Base-by-base conservation (phyloP, 2,888 invertebrate genomes). In the Rhogogaster chlorosoma region DNA sequence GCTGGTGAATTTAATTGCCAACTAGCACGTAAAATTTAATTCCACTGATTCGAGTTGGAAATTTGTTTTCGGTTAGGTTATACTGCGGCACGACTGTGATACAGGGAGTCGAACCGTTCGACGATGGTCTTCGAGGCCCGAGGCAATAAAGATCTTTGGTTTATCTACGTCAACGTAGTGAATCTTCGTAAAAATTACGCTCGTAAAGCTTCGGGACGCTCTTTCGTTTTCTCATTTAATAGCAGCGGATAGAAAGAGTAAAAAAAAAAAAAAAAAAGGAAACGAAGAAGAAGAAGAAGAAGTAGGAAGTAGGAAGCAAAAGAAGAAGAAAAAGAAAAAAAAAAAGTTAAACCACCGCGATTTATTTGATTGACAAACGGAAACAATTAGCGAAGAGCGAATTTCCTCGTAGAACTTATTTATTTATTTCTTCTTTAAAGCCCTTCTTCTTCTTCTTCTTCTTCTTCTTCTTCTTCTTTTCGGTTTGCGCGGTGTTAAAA, bases 61-160 rank as follows among this genome's bases (percentile, higher is more conserved):
- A 22, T 73, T 73, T 42, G 73, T 73, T 73, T 42, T 73, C 73
- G 73, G 22, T 42, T 73, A 36, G n/a, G 7, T n/a, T 22, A 57
- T 32, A 67, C 7, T 32, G 26, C 9, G 32, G 18, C n/a, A n/a
- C 53, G 36, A 36, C 9, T 32, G 36, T 45, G 15, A 45, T 45
- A 45, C 32, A 29, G n/a, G 70, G 70, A 36, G 36, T 32, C 32
- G 36, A 38, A 53, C 53, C 45, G 29, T 18, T 29, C 9, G 38
- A 42, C 2, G 71, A 73, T 42, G 42, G 38, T 73, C 42, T 42
- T 73, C 42, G 71, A 38, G 71, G 22, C 71, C 26, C 49, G 32
- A 53, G 77, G 77, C 77, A 77, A 77, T 77, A 77, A 77, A 77
- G 77, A 53, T 77, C 77, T 77, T 77, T 77, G 77, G 29, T 77